Base-by-base conservation (phyloP, 2,888 invertebrate species). In the Andrena fulva region DNA sequence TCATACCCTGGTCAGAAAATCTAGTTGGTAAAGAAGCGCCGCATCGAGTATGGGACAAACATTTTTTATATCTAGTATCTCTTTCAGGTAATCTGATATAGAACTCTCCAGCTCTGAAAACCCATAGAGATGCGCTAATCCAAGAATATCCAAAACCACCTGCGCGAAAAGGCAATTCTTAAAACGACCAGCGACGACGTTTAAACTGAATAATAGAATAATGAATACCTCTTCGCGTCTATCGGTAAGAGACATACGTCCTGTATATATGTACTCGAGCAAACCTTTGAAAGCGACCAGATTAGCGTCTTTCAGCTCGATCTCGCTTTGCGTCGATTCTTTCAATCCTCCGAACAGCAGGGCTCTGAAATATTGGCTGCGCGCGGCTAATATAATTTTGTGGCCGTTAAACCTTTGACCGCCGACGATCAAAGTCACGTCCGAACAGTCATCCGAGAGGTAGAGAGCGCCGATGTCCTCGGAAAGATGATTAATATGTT, bases 11-110 rank as follows among this genome's bases (percentile, higher is more conserved):
- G 95, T 95, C 27, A 97, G 94, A 80, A 95, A 95, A 56, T 94
- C 92, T 67, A 97, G 94, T 80, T 95, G 95, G 93, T 96, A 97
- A 67, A 97, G 94, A 94, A 97, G 96, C 16, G 99, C 98, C 0
- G 98, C 97, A 93, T 99, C 99, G 89, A 98, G 96, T 89, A 99
- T 98, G n/a, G 97, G 96, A 94, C 99, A 99, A 0, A 99, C 98
- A 94, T 99, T 99, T 90, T 96, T 95, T 71, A 98, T 95, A 71
- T 97, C 97, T 77, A 99, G 95, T 91, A 98, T 96, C 92, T 98
- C 97, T 85, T 97, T 96, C 88, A 99, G 95, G 94, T 99, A 99
- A 91, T 99, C 98, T 0, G 99, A 99, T 88, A 99, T 97, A 35
- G 99, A 97, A 0, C 96, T 95, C 95, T 99, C 99, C 87, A 99